Conservation (phyloP, 2,113 vertebrate species). For the Marmota monax region DNA sequence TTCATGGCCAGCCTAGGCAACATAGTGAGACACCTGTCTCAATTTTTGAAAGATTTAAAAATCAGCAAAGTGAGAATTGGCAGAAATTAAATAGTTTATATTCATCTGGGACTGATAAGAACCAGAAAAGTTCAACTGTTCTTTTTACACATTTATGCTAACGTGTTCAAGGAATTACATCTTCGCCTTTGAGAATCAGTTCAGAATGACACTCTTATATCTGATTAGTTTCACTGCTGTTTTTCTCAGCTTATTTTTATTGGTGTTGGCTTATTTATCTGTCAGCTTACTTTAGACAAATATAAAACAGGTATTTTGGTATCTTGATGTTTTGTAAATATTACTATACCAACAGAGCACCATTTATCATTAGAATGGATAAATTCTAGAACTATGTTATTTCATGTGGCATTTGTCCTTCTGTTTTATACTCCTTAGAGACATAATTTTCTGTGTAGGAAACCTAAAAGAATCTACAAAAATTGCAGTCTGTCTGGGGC, state of each 20-base stretch:
- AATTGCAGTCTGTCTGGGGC: background rate
- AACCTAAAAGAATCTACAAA: background rate
- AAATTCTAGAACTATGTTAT: background rate
- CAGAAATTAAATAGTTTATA: slow-evolving; percentile 9
- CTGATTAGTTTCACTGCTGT: background rate
- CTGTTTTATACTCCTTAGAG: background rate
- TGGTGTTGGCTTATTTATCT: background rate
- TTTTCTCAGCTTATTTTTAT: background rate
- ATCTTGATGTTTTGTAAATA: slow-evolving; percentile 5
- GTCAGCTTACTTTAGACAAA: background rate
- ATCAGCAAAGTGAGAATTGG: background rate
- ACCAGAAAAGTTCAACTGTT: background rate
- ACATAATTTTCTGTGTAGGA: background rate
- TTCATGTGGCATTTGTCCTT: background rate
- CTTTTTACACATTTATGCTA: slow-evolving; percentile 1
- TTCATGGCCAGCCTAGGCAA: background rate
- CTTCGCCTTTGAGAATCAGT: slow-evolving; percentile 31
- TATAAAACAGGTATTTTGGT: slow-evolving; percentile 9
- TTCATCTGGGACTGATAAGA: background rate
- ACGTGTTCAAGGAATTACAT: background rate
- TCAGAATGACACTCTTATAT: background rate
- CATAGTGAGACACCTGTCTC: background rate
- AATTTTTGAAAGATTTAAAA: background rate
- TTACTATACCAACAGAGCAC: background rate
- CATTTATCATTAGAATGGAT: background rate